A percentile compares a stretch with the other conserved stretches of the same genome.
phyloP scores from a whole-genome alignment of 2,797 vertebrate species.

The Enteromius unitaeniatus region DNA sequence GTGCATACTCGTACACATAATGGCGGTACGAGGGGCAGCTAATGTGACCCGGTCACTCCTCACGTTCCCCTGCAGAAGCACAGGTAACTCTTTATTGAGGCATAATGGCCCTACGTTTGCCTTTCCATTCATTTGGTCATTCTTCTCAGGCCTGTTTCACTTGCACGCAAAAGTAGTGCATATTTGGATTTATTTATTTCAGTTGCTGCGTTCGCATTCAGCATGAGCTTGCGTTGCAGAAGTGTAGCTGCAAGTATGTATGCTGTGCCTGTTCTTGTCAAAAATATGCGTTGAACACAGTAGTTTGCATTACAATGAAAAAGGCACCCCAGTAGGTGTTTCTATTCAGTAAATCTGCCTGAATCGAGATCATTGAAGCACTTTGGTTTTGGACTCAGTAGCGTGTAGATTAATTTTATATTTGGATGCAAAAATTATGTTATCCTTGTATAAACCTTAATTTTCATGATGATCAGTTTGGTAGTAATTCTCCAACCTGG shows the following conservation, averaged over 20 bases:
- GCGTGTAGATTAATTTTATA: neutral
- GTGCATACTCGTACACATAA: conserved; percentile 47
- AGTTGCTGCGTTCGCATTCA: neutral
- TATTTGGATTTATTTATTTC: neutral
- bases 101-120: conserved; percentile 52
- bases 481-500: too few relatives aligned
- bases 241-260: conserved; percentile 5
- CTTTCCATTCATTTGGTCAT: conserved; percentile 5
- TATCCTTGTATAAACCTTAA: neutral
- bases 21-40: conserved; percentile 56
- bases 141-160: conserved; percentile 42
- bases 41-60: conserved; percentile 49
- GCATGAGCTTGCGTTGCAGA: neutral
- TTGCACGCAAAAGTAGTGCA: neutral
- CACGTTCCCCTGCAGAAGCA: conserved; percentile 52
- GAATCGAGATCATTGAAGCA: neutral
- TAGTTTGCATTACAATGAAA: neutral
- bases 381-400: neutral
- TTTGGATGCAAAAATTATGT: neutral
- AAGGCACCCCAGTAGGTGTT: neutral
- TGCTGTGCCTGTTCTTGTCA: neutral
- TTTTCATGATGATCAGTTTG: neutral
- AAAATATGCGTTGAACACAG: neutral
- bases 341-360: neutral
- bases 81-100: conserved; percentile 55